These are phyloP conservation scores for Rhagonycha lutea DNA, from an alignment of 2,888 invertebrate species.

Conservation along the genomic window DNA sequence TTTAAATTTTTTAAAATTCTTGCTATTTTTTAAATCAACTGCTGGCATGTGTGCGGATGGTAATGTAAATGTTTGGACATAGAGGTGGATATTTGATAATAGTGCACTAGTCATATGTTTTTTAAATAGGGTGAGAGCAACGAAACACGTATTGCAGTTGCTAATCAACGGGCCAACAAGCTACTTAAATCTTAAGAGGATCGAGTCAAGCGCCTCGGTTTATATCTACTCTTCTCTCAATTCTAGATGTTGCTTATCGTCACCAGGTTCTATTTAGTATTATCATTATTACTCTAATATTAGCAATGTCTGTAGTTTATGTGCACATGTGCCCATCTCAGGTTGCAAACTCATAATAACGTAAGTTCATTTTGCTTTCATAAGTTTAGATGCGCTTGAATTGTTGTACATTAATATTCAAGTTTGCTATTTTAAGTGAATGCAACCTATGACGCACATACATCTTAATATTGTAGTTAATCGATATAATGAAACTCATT, in stretches of 20 bases:
- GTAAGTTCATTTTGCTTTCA: not conserved
- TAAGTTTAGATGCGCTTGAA: not conserved
- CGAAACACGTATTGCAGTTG: slow-evolving; percentile 94
- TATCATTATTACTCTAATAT: slow-evolving; percentile 15
- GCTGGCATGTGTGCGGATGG: slow-evolving; percentile 20
- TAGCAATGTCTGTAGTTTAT: slow-evolving; percentile 18
- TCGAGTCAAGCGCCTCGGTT: slow-evolving; percentile 48
- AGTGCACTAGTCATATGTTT: slow-evolving; percentile 49
- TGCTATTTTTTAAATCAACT: slow-evolving; percentile 13
- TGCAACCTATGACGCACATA: slow-evolving; percentile 24
- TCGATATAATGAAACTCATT: slow-evolving; percentile 1
- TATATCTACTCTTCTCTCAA: slow-evolving; percentile 50
- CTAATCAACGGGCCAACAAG: slow-evolving; percentile 96
- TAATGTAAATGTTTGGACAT: slow-evolving; percentile 21
- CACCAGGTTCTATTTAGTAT: slow-evolving; percentile 34
- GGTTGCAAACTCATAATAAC: slow-evolving; percentile 5
- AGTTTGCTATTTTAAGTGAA: slow-evolving; percentile 10
- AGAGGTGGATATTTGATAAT: slow-evolving; percentile 13
- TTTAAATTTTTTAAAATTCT: slow-evolving; percentile 11
- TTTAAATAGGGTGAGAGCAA: slow-evolving; percentile 82
- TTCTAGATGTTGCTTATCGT: slow-evolving; percentile 50
- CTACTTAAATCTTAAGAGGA: slow-evolving; percentile 76
- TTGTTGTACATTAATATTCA: not conserved
- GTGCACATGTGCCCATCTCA: slow-evolving; percentile 16
- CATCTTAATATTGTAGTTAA: slow-evolving; percentile 3